Evolutionary conservation across 2,113 vertebrate genomes (phyloP).

Genomic region (Oenanthe melanoleuca): DNA sequence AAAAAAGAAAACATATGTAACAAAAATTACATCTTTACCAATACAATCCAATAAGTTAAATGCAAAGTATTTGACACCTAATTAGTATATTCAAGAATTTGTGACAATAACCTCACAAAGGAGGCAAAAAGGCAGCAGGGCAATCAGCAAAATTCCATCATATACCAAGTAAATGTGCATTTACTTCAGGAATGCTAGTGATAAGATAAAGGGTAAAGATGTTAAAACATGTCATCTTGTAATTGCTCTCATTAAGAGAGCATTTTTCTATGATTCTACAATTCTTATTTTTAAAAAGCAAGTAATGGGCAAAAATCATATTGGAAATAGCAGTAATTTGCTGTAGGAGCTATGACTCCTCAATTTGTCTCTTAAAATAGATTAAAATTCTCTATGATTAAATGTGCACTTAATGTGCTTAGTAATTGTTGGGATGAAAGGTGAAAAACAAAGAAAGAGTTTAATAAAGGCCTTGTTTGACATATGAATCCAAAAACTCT

Average conservation of each 20-base stretch:
- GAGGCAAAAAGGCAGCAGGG: background rate
- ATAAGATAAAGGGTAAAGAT: background rate
- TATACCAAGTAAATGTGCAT: background rate
- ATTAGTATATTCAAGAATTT: background rate
- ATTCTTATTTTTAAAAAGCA: background rate
- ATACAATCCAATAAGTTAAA: background rate
- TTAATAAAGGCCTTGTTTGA: background rate
- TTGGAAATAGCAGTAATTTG: background rate
- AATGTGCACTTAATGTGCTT: background rate
- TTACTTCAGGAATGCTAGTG: background rate
- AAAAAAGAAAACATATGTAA: background rate
- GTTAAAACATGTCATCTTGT: background rate
- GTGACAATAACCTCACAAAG: background rate
- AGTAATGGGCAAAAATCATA: background rate
- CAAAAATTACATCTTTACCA: background rate
- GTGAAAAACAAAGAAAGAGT: background rate
- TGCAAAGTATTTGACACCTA: background rate
- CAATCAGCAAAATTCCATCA: background rate
- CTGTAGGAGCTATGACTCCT: background rate
- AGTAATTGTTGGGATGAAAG: background rate
- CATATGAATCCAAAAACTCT: background rate
- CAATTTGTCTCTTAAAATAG: background rate
- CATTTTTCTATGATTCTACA: background rate
- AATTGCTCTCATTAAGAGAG: background rate
- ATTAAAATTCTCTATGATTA: background rate